Base-by-base conservation (phyloP, 1,140 invertebrate species). In the Meloidogyne exigua region DNA sequence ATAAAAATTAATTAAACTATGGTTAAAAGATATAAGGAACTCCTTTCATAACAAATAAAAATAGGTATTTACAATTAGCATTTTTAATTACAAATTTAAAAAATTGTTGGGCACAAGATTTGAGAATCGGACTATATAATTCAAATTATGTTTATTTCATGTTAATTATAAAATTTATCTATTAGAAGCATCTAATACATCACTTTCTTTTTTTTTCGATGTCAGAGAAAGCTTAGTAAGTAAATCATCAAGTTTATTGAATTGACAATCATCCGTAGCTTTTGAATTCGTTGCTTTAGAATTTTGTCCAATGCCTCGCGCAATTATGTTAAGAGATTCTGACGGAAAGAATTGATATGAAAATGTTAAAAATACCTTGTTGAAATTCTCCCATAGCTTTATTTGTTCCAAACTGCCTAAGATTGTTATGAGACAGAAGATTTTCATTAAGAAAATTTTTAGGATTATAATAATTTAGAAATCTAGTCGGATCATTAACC, bases 81-180 rank as follows among this genome's bases (percentile, higher is more conserved):
- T 57, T 57, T n/a, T 57, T 57, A n/a, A 57, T n/a, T 57, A 57
- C n/a, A 57, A n/a, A n/a, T n/a, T n/a, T n/a, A n/a, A 57, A 9
- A n/a, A n/a, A 57, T n/a, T 57, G 21, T 57, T 57, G 49, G 49
- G 49, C 49, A 57, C 49, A 57, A 57, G 49, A 57, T 57, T n/a
- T 57, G 49, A 57, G 49, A 57, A 57, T 57, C 49, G n/a, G 49
- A 57, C 49, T 57, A 57, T n/a, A 57, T 57, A n/a, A n/a, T 49
- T 49, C 13, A 18, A 49, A 18, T 18, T 57, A 57, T n/a, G 4
- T 18, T 4, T 9, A 57, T 5, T 57, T 57, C 5, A 18, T 49
- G 13, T 49, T 49, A 49, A 57, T n/a, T 57, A 57, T 57, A n/a
- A 57, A 49, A 57, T 57, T 57, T n/a, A 57, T 57, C 18, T 57